These are phyloP conservation scores for Falco biarmicus DNA, from an alignment of 2,797 vertebrate species.

Conservation along the genomic window DNA sequence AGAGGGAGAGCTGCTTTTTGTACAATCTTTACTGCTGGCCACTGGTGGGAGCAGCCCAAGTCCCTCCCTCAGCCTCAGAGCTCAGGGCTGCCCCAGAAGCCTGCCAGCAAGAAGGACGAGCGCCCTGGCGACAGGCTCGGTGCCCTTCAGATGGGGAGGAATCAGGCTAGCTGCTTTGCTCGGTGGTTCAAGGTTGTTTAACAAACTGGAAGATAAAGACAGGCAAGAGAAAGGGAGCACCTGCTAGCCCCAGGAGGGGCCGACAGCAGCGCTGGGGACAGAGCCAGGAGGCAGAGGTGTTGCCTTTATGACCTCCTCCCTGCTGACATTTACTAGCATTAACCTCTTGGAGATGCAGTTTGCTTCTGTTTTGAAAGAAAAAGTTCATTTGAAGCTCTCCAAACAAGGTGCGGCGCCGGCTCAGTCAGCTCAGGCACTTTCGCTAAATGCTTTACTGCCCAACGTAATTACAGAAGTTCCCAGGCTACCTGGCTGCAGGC, in stretches of 20 bases:
- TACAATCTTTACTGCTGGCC: neutral
- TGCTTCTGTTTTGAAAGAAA: neutral
- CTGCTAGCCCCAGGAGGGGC: neutral
- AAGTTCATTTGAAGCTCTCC: neutral
- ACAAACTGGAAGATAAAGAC: neutral
- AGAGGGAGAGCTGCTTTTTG: neutral
- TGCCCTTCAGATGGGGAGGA: neutral
- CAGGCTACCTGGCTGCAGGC: neutral
- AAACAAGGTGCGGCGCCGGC: neutral
- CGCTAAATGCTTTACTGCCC: neutral
- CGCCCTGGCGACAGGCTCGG: neutral
- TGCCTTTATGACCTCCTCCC: neutral
- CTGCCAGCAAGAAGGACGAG: rapidly evolving
- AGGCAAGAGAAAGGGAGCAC: neutral
- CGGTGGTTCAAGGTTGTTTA: neutral
- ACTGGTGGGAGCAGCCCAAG: neutral
- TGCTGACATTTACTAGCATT: neutral
- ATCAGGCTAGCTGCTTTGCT: neutral
- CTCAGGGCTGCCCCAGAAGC: neutral
- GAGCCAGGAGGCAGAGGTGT: neutral
- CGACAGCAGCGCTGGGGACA: neutral
- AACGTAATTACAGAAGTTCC: neutral
- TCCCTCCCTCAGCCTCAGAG: neutral
- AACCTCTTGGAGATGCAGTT: neutral
- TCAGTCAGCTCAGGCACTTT: neutral